phyloP scores from a whole-genome alignment of 2,797 vertebrate species.

The Pampus argenteus region DNA sequence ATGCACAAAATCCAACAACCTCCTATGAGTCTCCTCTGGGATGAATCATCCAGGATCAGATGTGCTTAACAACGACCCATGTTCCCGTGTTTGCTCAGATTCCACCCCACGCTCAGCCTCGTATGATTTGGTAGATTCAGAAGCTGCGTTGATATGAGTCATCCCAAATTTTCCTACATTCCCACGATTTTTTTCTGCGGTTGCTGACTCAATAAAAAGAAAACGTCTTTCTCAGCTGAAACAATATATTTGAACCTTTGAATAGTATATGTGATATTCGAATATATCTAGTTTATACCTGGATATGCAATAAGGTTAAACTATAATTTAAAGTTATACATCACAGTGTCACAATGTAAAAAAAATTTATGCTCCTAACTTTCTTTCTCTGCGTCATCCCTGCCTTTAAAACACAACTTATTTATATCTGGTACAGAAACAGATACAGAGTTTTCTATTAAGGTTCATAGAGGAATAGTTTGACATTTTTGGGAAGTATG shows the following conservation, averaged over 20 bases:
- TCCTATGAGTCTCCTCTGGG: conserved; percentile 38
- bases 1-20: conserved; percentile 52
- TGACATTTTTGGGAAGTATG: too few relatives aligned
- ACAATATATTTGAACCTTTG: neutral
- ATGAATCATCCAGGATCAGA: conserved; percentile 68
- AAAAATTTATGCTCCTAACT: neutral
- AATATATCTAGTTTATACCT: neutral
- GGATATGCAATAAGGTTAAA: neutral
- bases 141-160: conserved; percentile 50
- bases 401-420: too few relatives aligned
- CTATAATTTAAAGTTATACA: too few relatives aligned
- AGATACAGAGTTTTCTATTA: too few relatives aligned
- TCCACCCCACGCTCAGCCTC: conserved; percentile 55
- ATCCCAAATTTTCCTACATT: conserved; percentile 55
- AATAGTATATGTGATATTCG: neutral
- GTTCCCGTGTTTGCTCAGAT: conserved; percentile 61
- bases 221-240: conserved; percentile 4
- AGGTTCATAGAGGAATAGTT: too few relatives aligned
- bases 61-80: conserved; percentile 67
- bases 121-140: conserved; percentile 46
- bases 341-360: neutral
- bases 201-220: conserved; percentile 43
- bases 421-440: too few relatives aligned
- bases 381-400: neutral
- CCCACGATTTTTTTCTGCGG: conserved; percentile 42